Percentiles rank a stretch among this genome's conserved stretches.
Evolutionary conservation across 2,888 invertebrate species (phyloP).

Genomic region (Geotrupes spiniger): DNA sequence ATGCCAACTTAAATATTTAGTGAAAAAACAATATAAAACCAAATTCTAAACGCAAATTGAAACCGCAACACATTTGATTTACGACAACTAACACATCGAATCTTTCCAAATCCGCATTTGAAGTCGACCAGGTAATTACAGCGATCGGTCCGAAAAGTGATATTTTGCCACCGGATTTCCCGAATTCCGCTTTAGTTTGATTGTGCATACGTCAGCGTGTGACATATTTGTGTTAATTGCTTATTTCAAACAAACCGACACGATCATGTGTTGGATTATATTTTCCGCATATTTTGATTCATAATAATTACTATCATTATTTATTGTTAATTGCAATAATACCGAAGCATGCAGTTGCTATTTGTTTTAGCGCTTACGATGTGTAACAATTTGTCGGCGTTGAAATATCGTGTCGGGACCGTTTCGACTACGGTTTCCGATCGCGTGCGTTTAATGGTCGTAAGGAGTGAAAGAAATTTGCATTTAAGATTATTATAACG

Average conservation of each 20-base stretch:
- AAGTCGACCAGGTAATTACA: too few relatives aligned
- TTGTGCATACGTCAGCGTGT: slow-evolving; percentile 17
- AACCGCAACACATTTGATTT: too few relatives aligned
- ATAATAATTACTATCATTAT: slow-evolving; percentile 22
- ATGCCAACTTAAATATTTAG: too few relatives aligned
- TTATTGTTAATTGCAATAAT: slow-evolving; percentile 19
- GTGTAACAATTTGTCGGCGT: slow-evolving; percentile 3
- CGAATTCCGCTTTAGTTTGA: slow-evolving; percentile 8
- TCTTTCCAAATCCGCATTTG: too few relatives aligned
- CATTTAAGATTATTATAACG: background rate
- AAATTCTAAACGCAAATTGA: too few relatives aligned
- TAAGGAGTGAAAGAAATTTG: background rate
- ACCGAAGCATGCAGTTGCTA: slow-evolving; percentile 3
- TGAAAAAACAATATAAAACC: too few relatives aligned
- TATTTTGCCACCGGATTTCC: background rate
- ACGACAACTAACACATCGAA: too few relatives aligned
- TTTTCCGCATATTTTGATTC: slow-evolving; percentile 29
- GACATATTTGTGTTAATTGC: slow-evolving; percentile 37
- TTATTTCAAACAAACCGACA: slow-evolving; percentile 32
- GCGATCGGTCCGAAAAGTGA: too few relatives aligned
- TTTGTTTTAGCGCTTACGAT: background rate
- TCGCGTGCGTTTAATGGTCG: background rate
- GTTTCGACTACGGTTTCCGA: too few relatives aligned
- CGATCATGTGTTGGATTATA: slow-evolving; percentile 27
- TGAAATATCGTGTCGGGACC: background rate